Conservation (phyloP, 2,888 invertebrate genomes). For the Cephus nigrinus region DNA sequence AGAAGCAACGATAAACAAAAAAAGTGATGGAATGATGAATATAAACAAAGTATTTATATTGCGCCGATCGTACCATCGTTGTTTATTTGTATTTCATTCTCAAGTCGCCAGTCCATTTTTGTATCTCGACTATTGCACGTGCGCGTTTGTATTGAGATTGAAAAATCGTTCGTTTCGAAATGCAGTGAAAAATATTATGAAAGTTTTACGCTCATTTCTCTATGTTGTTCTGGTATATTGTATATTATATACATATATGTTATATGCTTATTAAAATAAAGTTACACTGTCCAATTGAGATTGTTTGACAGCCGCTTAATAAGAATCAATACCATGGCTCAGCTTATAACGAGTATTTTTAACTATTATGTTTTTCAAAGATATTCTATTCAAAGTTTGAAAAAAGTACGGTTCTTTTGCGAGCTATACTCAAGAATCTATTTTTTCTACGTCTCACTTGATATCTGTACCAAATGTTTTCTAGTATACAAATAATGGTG, state of each 20-base stretch:
- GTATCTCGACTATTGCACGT: neutral
- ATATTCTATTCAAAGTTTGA: neutral
- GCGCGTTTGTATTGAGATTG: neutral
- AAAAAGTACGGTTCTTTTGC: neutral
- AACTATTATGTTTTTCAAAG: too few species aligned
- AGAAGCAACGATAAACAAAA: neutral
- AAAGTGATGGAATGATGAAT: neutral
- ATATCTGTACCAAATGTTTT: constrained; percentile 38
- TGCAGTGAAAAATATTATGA: neutral
- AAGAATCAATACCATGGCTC: too few species aligned
- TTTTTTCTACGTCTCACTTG: neutral
- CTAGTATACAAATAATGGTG: constrained; percentile 43
- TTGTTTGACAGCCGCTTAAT: too few species aligned
- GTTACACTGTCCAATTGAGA: neutral
- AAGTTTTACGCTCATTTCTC: constrained; percentile 33
- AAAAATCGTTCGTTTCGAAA: neutral
- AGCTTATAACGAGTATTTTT: too few species aligned
- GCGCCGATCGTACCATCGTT: neutral
- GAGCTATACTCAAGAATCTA: neutral
- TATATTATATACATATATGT: constrained; percentile 24
- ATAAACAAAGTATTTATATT: neutral
- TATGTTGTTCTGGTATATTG: constrained; percentile 36
- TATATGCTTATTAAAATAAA: neutral
- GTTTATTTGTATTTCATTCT: neutral
- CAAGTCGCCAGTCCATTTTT: neutral